Percentiles rank a stretch among this genome's conserved stretches.
Conservation (phyloP, 2,888 invertebrate genomes). For the Nasonovia ribisnigri region DNA sequence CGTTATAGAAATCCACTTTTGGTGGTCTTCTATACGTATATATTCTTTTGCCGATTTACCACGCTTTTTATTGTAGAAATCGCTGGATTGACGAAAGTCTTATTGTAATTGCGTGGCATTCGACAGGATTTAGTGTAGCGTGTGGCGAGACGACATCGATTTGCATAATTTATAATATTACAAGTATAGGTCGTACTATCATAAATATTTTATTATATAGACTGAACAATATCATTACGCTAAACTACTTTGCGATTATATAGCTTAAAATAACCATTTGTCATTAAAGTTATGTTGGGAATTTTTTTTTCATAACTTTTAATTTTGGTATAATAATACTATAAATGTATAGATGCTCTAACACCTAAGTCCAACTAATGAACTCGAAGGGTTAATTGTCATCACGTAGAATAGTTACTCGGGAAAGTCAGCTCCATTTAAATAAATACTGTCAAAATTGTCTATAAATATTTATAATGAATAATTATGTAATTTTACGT, state of each 20-base stretch:
- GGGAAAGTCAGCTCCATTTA: neutral
- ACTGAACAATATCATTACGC: neutral
- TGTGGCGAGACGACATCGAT: conserved; percentile 9
- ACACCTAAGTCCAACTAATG: no score
- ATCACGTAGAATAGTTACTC: neutral
- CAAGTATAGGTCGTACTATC: neutral
- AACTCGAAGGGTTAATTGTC: neutral
- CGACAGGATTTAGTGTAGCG: conserved; percentile 3
- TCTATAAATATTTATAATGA: neutral
- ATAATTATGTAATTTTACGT: neutral
- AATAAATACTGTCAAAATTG: neutral
- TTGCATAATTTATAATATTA: neutral
- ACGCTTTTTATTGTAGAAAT: conserved; percentile 52
- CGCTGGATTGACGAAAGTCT: conserved; percentile 35
- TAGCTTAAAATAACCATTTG: neutral
- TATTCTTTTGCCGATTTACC: neutral
- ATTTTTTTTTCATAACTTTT: neutral
- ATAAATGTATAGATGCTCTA: neutral
- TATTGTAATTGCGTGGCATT: neutral
- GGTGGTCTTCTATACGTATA: neutral
- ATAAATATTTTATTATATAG: neutral
- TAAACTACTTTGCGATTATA: neutral
- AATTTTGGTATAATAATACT: neutral
- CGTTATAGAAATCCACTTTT: neutral
- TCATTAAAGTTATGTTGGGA: neutral